Conservation (phyloP, 2,113 vertebrate genomes). For the Ranitomeya imitator region DNA sequence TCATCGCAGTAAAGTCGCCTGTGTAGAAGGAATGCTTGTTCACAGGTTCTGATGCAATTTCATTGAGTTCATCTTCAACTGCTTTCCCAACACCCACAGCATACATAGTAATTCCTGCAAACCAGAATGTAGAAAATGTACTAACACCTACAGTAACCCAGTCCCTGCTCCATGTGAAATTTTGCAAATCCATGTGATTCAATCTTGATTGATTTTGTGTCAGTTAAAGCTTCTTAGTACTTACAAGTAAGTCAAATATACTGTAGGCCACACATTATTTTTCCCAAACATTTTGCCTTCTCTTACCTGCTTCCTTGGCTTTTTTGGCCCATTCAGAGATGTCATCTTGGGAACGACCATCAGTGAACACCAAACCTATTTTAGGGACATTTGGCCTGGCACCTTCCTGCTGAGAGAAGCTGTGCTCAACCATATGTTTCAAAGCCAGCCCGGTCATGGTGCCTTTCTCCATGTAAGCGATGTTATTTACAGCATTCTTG, state of each 20-base stretch:
- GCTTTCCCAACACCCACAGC: conserved; percentile 96
- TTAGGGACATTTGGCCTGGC: conserved; percentile 83
- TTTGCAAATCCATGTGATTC: not conserved
- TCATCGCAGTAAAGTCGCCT: conserved; percentile 88
- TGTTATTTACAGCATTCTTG: conserved; percentile 88
- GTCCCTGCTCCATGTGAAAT: not conserved
- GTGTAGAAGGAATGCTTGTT: conserved; percentile 94
- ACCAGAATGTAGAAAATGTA: not conserved
- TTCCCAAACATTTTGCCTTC: not conserved
- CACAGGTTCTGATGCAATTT: conserved; percentile 87
- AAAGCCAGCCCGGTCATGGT: conserved; percentile 96
- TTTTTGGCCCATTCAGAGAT: conserved; percentile 89
- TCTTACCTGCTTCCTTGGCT: conserved; percentile 88
- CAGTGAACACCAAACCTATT: conserved; percentile 91
- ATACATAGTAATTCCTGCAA: conserved; percentile 92
- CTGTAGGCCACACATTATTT: not conserved
- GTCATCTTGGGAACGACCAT: conserved; percentile 95
- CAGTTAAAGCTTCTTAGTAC: not conserved
- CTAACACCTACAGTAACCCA: not conserved
- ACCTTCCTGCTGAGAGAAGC: conserved; percentile 88
- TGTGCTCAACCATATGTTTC: conserved; percentile 94
- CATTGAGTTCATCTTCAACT: conserved; percentile 90
- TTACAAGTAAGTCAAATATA: not conserved
- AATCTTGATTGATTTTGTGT: not conserved
- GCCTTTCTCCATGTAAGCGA: conserved; percentile 98